These are phyloP conservation scores for Anguilla pacifica DNA, from an alignment of 2,797 vertebrate genomes.

Conservation along the genomic window DNA sequence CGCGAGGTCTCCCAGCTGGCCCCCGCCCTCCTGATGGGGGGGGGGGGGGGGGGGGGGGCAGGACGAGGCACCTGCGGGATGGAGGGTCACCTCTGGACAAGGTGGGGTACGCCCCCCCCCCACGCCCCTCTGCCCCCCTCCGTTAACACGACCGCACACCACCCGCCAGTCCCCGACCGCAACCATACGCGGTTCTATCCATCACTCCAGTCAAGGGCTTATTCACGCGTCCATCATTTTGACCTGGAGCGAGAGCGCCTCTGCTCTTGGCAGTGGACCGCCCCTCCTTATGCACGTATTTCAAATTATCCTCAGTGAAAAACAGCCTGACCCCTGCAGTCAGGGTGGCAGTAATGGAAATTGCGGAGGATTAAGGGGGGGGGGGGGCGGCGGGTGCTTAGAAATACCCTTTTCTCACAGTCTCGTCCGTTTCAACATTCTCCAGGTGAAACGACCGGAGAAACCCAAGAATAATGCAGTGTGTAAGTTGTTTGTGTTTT, in stretches of 20 bases:
- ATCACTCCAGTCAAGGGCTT: neutral
- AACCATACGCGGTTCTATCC: neutral
- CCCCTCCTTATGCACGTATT: neutral
- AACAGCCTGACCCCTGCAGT: neutral
- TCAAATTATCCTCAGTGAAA: neutral
- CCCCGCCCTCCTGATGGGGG: slow-evolving; percentile 56
- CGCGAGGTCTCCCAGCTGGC: slow-evolving; percentile 56
- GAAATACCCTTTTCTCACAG: neutral
- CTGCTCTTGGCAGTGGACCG: neutral
- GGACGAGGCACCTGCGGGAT: slow-evolving; percentile 49
- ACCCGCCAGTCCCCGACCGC: neutral
- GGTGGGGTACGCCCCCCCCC: neutral
- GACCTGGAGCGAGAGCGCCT: neutral
- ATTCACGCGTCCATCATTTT: neutral
- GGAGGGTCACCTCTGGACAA: slow-evolving; percentile 51
- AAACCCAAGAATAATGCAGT: neutral
- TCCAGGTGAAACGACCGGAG: neutral
- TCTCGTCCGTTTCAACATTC: neutral
- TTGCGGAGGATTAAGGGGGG: neutral
- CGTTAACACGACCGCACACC: too few relatives aligned
- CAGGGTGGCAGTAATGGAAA: neutral
- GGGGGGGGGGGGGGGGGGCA: slow-evolving; percentile 52
- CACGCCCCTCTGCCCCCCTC: too few relatives aligned
- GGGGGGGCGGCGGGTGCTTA: neutral
- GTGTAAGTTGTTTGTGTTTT: slow-evolving; percentile 14